These are phyloP conservation scores for Neosalanx taihuensis DNA, from an alignment of 2,797 vertebrate genomes.

Conservation along the genomic window DNA sequence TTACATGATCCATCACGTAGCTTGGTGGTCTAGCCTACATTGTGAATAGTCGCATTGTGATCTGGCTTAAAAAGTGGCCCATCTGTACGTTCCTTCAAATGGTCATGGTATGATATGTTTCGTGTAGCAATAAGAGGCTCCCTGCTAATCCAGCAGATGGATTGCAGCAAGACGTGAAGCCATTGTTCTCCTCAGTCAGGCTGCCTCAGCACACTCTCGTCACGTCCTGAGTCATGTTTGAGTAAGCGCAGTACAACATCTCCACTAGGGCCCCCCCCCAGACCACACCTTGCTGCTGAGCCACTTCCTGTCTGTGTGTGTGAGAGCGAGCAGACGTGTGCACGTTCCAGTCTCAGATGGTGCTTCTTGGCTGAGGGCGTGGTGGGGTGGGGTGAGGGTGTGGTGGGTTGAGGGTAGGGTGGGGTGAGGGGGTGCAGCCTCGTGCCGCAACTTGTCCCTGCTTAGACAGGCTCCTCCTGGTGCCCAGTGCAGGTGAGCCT, in stretches of 20 bases:
- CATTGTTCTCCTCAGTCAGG: too few species aligned
- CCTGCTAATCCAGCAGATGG: too few species aligned
- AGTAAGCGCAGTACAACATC: background rate
- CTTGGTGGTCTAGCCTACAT: too few species aligned
- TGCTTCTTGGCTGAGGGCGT: conserved; percentile 38
- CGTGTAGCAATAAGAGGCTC: too few species aligned
- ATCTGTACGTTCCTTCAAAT: too few species aligned
- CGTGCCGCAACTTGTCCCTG: conserved; percentile 50
- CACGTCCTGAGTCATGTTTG: background rate
- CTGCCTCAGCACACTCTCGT: too few species aligned
- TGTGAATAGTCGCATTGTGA: too few species aligned
- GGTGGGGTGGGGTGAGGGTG: conserved; percentile 1
- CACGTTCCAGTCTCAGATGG: conserved; percentile 45
- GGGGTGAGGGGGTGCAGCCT: conserved; percentile 18
- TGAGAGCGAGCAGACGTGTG: background rate
- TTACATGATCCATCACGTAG: too few species aligned
- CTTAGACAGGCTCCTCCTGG: background rate
- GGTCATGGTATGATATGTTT: too few species aligned
- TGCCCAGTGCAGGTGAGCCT: background rate
- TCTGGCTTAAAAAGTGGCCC: too few species aligned
- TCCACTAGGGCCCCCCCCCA: too few species aligned
- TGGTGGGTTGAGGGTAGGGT: conserved; percentile 37
- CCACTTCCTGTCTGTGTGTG: conserved; percentile 20
- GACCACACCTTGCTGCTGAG: conserved; percentile 18
- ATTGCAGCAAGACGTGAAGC: too few species aligned